phyloP scores from a whole-genome alignment of 2,888 invertebrate genomes.

The Drosophila niveifrons region DNA sequence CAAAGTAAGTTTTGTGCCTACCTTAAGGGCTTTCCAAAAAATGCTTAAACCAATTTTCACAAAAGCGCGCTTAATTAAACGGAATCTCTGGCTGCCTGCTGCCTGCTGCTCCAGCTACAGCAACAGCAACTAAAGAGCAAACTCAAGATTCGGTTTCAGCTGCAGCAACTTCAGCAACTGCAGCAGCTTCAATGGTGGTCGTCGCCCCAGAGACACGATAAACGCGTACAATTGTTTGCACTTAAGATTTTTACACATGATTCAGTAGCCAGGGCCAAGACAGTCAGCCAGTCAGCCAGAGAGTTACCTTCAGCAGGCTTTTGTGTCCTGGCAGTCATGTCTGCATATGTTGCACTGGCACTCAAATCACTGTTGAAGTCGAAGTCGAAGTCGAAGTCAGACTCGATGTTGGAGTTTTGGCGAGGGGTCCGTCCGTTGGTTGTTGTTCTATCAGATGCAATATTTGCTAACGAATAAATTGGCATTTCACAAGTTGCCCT shows the following conservation, averaged over 20 bases:
- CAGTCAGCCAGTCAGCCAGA: conserved; percentile 2
- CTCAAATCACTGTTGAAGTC: conserved; percentile 61
- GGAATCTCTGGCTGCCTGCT: conserved; percentile 62
- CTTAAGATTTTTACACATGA: conserved; percentile 86
- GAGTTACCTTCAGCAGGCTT: conserved; percentile 48
- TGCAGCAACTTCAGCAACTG: neutral
- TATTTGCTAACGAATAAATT: conserved; percentile 82
- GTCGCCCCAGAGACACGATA: conserved; percentile 83
- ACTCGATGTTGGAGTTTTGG: conserved; percentile 5
- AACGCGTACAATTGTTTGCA: conserved; percentile 86
- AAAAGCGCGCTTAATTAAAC: conserved; percentile 77
- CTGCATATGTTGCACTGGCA: conserved; percentile 79
- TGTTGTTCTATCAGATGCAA: conserved; percentile 80
- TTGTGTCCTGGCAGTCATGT: conserved; percentile 80
- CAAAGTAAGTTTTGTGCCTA: conserved; percentile 44
- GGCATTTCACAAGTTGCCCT: conserved; percentile 80
- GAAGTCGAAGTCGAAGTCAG: neutral
- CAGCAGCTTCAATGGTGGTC: conserved; percentile 78
- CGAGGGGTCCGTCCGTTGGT: conserved; percentile 32
- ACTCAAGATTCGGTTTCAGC: conserved; percentile 5
- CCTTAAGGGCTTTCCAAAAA: conserved; percentile 79
- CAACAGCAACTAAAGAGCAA: neutral
- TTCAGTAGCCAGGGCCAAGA: conserved; percentile 73
- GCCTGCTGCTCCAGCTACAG: conserved; percentile 11
- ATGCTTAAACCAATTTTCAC: conserved; percentile 78